These are phyloP conservation scores for Xestia c-nigrum DNA, from an alignment of 2,888 invertebrate species.

Conservation along the genomic window DNA sequence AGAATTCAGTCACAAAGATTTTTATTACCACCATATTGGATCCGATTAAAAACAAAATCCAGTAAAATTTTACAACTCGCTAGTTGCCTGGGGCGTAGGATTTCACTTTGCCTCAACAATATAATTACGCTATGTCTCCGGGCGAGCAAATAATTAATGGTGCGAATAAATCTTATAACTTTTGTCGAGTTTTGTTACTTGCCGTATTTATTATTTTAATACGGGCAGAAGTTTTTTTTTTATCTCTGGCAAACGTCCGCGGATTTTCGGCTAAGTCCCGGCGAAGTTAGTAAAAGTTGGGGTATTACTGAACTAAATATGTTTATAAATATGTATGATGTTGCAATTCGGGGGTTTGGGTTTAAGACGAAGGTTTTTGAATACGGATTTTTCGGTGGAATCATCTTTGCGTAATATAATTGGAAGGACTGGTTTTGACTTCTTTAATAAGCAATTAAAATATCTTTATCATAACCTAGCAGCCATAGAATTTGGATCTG, in stretches of 20 bases:
- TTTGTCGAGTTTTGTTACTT: slow-evolving; percentile 79
- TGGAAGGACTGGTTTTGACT: not conserved
- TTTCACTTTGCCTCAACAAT: slow-evolving; percentile 80
- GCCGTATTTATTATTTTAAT: slow-evolving; percentile 79
- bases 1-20: slow-evolving; percentile 8
- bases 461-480: not conserved
- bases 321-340: slow-evolving; percentile 53
- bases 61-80: slow-evolving; percentile 75
- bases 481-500: too few species aligned
- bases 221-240: slow-evolving; percentile 67
- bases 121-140: slow-evolving; percentile 82
- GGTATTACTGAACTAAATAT: slow-evolving; percentile 35
- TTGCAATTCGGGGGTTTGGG: slow-evolving; percentile 17
- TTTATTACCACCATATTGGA: slow-evolving; percentile 66
- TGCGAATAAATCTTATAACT: slow-evolving; percentile 81
- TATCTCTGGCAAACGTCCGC: slow-evolving; percentile 51
- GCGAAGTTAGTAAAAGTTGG: slow-evolving; percentile 43
- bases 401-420: not conserved
- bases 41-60: slow-evolving; percentile 56
- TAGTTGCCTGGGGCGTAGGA: slow-evolving; percentile 75
- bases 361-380: slow-evolving; percentile 21
- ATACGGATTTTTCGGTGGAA: not conserved
- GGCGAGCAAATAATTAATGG: slow-evolving; percentile 82
- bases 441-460: too few species aligned
- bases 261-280: slow-evolving; percentile 51